Evolutionary conservation across 2,888 invertebrate genomes (phyloP).

Genomic region (Formica aserva): DNA sequence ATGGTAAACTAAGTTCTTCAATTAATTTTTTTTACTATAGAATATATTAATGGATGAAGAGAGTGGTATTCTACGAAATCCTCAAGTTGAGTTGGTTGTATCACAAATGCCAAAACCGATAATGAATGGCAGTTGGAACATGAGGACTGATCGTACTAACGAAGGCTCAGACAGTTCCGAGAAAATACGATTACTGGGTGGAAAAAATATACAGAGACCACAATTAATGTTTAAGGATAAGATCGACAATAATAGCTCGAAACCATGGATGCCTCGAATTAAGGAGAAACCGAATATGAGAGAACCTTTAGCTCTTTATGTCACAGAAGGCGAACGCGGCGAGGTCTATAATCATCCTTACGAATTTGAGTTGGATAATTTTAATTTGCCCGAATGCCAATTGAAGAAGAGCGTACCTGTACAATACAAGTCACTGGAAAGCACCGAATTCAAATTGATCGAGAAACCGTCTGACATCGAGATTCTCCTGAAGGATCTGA

Average conservation of each 20-base stretch:
- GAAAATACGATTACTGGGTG: conserved; percentile 88
- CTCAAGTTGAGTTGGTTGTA: conserved; percentile 86
- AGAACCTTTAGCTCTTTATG: conserved; percentile 90
- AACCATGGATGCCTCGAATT: conserved; percentile 94
- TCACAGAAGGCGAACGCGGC: conserved; percentile 90
- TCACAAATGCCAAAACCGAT: conserved; percentile 85
- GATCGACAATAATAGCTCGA: conserved; percentile 92
- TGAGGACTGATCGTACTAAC: neutral
- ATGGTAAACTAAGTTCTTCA: conserved; percentile 14
- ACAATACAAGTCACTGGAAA: conserved; percentile 87
- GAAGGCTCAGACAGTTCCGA: conserved; percentile 56
- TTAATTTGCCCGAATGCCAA: conserved; percentile 87
- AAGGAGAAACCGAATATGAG: conserved; percentile 96
- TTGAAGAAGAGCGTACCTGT: conserved; percentile 86
- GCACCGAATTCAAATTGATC: conserved; percentile 90
- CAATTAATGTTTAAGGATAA: conserved; percentile 94
- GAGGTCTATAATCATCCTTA: conserved; percentile 93
- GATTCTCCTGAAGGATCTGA: conserved; percentile 89
- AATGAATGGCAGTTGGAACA: conserved; percentile 89
- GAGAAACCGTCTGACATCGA: conserved; percentile 89
- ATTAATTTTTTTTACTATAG: conserved; percentile 66
- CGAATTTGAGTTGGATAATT: conserved; percentile 92
- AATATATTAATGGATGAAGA: conserved; percentile 88
- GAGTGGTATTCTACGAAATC: conserved; percentile 88
- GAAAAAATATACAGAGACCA: conserved; percentile 92